phyloP scores from a whole-genome alignment of 2,113 vertebrate species.

The Mugil cephalus region DNA sequence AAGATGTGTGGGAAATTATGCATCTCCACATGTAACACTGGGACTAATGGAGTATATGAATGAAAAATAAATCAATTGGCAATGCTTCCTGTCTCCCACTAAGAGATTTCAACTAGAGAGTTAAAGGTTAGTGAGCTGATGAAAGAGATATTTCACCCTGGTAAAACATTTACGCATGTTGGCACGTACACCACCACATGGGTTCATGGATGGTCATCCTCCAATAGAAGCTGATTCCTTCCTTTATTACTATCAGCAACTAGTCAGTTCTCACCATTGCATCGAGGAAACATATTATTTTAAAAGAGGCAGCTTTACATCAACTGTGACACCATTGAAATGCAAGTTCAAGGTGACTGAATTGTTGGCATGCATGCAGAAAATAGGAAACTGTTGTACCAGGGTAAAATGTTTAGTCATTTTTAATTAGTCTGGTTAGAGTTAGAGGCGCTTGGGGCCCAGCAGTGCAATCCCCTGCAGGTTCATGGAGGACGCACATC shows the following conservation, averaged over 20 bases:
- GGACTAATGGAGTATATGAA: slow-evolving; percentile 44
- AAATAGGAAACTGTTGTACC: slow-evolving; percentile 37
- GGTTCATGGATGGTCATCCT: neutral
- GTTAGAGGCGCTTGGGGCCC: slow-evolving; percentile 74
- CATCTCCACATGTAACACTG: slow-evolving; percentile 9
- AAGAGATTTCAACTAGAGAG: slow-evolving; percentile 42
- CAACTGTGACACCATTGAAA: slow-evolving; percentile 3
- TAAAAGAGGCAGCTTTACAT: too few species aligned
- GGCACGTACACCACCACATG: slow-evolving; percentile 16
- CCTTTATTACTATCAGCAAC: neutral
- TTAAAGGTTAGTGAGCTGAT: slow-evolving; percentile 70
- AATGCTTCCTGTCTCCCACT: slow-evolving; percentile 12
- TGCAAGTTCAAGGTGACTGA: neutral
- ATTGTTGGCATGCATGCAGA: slow-evolving; percentile 4
- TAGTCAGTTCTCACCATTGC: neutral
- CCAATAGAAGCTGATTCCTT: neutral
- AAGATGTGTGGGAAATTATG: slow-evolving; percentile 22
- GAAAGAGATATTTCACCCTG: slow-evolving; percentile 64
- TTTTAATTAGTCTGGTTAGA: slow-evolving; percentile 70
- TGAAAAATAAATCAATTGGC: slow-evolving; percentile 41
- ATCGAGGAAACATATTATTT: neutral
- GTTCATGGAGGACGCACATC: slow-evolving; percentile 68
- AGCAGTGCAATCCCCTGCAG: slow-evolving; percentile 80
- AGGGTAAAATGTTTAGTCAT: slow-evolving; percentile 37
- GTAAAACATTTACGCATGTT: slow-evolving; percentile 36